Conservation (phyloP, 2,113 vertebrate genomes). For the Rynchops niger region DNA sequence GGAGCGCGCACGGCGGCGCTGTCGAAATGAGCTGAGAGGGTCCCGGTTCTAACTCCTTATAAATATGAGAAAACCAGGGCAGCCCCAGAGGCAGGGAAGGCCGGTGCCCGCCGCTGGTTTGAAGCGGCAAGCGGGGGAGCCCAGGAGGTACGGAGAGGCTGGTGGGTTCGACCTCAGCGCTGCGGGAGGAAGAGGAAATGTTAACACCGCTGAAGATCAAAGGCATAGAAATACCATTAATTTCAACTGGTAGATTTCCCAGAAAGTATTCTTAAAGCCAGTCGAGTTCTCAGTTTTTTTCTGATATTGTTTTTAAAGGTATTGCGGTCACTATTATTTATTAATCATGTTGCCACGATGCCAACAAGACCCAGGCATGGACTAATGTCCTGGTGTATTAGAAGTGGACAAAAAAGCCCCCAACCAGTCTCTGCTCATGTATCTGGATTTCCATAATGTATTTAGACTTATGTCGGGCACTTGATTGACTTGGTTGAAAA, state of each 20-base stretch:
- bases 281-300: fast-evolving
- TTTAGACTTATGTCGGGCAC: not conserved
- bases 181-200: not conserved
- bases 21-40: not conserved
- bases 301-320: not conserved
- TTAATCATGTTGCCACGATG: not conserved
- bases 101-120: not conserved
- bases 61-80: not conserved
- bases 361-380: not conserved
- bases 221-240: not conserved
- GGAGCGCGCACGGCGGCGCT: fast-evolving
- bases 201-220: not conserved
- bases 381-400: not conserved
- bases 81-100: not conserved
- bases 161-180: fast-evolving
- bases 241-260: not conserved
- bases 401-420: not conserved
- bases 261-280: not conserved
- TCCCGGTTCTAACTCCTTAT: not conserved
- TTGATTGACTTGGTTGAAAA: not conserved
- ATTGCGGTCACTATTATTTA: not conserved
- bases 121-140: not conserved
- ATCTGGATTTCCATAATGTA: not conserved
- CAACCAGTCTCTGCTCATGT: not conserved
- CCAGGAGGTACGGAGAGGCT: not conserved